Percentiles rank a stretch among this genome's conserved stretches.
Evolutionary conservation across 2,888 invertebrate species (phyloP).

Genomic region (Drosophila nigritarsus): DNA sequence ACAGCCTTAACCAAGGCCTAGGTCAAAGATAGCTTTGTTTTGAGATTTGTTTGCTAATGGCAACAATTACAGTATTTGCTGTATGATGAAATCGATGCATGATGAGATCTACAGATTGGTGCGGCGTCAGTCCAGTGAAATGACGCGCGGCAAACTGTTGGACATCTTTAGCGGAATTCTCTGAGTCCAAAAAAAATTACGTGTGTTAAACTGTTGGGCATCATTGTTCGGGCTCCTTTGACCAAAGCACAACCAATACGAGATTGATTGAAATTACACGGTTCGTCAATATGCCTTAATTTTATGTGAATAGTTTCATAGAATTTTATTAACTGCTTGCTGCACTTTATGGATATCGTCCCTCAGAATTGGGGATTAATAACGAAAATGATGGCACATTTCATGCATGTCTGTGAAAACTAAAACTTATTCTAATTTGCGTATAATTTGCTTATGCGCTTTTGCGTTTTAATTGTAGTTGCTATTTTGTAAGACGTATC

Average conservation of each 20-base stretch:
- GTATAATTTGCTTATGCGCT: not conserved
- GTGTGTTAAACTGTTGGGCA: not conserved
- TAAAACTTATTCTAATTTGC: not conserved
- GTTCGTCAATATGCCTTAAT: not conserved
- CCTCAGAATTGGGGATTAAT: not conserved
- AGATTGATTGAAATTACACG: conserved; percentile 10
- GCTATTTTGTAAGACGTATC: conserved; percentile 32
- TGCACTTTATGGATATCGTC: not conserved
- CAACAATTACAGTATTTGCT: conserved; percentile 88
- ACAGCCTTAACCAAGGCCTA: not conserved
- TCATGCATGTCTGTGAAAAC: not conserved
- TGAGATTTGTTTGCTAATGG: not conserved
- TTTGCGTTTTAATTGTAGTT: not conserved
- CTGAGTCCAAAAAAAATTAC: too few species aligned
- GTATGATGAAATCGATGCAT: conserved; percentile 95
- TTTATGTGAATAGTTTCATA: not conserved
- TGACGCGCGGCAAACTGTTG: conserved; percentile 97
- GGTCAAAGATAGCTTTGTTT: not conserved
- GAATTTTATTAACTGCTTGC: not conserved
- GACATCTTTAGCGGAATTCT: conserved; percentile 91
- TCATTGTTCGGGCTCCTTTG: not conserved
- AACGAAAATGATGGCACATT: not conserved
- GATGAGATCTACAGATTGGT: conserved; percentile 97
- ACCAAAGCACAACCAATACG: conserved; percentile 20
- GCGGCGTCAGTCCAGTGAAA: conserved; percentile 97